Percentiles rank a stretch among this genome's conserved stretches.
Evolutionary conservation across 37 sponge, comb jelly and placozoan genomes (phyloP).

Genomic region (Chondrosia reniformis): DNA sequence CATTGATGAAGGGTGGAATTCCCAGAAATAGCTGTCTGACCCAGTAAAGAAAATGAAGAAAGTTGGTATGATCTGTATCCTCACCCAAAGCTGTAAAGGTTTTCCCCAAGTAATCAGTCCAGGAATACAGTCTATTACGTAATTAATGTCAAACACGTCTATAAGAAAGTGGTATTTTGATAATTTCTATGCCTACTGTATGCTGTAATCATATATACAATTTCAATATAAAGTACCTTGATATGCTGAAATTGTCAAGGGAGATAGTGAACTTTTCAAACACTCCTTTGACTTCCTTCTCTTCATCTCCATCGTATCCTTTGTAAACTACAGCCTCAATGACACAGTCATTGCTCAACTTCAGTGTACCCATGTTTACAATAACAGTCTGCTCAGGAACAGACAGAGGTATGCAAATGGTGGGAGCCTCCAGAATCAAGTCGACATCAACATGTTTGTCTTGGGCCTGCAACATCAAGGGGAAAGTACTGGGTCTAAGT

Average conservation of each 20-base stretch:
- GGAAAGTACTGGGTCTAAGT: too few species aligned
- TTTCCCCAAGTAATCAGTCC: too few species aligned
- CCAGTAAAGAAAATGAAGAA: too few species aligned
- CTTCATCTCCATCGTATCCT: not conserved
- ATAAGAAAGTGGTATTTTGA: too few species aligned
- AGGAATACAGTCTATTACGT: too few species aligned
- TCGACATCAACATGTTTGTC: constrained; percentile 5
- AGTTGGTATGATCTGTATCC: too few species aligned
- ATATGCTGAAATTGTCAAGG: constrained; percentile 16
- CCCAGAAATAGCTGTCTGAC: too few species aligned
- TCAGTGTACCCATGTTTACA: constrained; percentile 10
- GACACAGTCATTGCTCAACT: not conserved
- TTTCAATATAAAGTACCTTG: not conserved
- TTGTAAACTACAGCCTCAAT: not conserved
- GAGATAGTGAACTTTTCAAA: constrained; percentile 3
- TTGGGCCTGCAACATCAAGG: not conserved
- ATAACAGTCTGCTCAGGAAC: constrained; percentile 2
- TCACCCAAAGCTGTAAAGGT: too few species aligned
- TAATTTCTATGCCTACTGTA: not conserved
- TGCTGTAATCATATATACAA: too few species aligned
- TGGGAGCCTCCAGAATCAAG: constrained; percentile 12
- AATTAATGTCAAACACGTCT: too few species aligned
- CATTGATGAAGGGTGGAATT: too few species aligned
- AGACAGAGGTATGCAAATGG: constrained; percentile 9
- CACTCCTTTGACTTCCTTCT: not conserved